Evolutionary conservation across 2,113 vertebrate genomes (phyloP).

Genomic region (Pseudopodoces humilis): DNA sequence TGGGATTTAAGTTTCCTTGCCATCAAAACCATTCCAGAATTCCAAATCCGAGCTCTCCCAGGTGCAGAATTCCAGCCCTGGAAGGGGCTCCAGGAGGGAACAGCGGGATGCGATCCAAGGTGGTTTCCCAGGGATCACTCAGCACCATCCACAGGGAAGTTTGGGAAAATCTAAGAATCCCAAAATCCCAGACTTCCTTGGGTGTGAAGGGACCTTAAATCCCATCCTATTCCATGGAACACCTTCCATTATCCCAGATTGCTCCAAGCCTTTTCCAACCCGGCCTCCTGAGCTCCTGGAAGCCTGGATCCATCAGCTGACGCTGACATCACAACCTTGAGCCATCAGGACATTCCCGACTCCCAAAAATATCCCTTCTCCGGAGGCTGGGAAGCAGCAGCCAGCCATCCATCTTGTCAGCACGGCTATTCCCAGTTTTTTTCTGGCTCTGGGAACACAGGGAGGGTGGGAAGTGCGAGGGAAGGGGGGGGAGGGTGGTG

Average conservation of each 20-base stretch:
- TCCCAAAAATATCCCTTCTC: not conserved
- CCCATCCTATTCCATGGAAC: not conserved
- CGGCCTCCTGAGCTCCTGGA: not conserved
- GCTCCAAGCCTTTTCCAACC: not conserved
- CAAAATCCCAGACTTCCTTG: not conserved
- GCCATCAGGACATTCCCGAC: not conserved
- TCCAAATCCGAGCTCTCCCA: not conserved
- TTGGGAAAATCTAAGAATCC: not conserved
- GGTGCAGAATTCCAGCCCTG: not conserved
- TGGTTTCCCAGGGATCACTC: not conserved
- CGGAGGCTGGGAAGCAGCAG: not conserved
- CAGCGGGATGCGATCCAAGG: fast-evolving
- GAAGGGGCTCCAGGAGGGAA: not conserved
- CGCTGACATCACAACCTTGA: not conserved
- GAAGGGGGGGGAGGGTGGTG: not conserved
- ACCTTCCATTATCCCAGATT: not conserved
- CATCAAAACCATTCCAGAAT: not conserved
- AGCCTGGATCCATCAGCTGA: not conserved
- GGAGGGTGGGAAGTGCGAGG: not conserved
- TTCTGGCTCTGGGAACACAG: not conserved
- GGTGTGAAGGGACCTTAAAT: not conserved
- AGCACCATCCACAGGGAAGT: fast-evolving
- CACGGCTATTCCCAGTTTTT: not conserved
- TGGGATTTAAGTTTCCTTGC: not conserved
- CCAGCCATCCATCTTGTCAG: not conserved